phyloP scores from a whole-genome alignment of 2,888 invertebrate genomes.

The Lepetodrilus schrolli region DNA sequence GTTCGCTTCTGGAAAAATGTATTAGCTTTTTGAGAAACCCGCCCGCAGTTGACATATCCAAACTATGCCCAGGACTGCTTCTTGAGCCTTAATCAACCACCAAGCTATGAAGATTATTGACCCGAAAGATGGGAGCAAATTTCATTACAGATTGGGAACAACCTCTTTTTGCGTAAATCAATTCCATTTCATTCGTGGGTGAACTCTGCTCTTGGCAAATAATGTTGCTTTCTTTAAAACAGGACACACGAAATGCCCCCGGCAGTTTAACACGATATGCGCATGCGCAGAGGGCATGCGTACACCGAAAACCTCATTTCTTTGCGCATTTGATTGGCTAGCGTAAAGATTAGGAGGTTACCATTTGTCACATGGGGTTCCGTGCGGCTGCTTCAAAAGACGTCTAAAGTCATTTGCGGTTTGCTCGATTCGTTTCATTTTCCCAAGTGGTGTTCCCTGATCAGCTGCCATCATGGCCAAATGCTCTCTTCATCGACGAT shows the following conservation, averaged over 20 bases:
- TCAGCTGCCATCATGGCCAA: slow-evolving; percentile 3
- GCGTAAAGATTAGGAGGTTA: slow-evolving; percentile 29
- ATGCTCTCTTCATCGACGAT: background rate
- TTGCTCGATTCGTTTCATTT: slow-evolving; percentile 29
- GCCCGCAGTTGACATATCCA: slow-evolving; percentile 28
- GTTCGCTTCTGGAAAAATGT: slow-evolving; percentile 5
- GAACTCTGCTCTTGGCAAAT: slow-evolving; percentile 33
- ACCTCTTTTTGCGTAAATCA: slow-evolving; percentile 38
- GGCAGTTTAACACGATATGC: background rate
- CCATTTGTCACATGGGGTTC: slow-evolving; percentile 25
- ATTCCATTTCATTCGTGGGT: slow-evolving; percentile 38
- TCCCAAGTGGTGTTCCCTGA: slow-evolving; percentile 15
- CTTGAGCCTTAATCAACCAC: slow-evolving; percentile 17
- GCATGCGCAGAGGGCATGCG: slow-evolving; percentile 20
- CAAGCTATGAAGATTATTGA: slow-evolving; percentile 34
- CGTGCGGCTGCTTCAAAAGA: slow-evolving; percentile 33
- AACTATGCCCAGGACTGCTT: background rate
- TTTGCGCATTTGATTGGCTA: slow-evolving; percentile 34
- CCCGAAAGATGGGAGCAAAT: slow-evolving; percentile 40
- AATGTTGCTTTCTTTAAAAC: slow-evolving; percentile 34
- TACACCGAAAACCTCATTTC: background rate
- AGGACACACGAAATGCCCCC: slow-evolving; percentile 6
- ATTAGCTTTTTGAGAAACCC: slow-evolving; percentile 32
- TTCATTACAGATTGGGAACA: slow-evolving; percentile 35
- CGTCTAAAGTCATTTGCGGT: slow-evolving; percentile 37